phyloP scores from a whole-genome alignment of 2,888 invertebrate species.

The Ennomos quercinarius region DNA sequence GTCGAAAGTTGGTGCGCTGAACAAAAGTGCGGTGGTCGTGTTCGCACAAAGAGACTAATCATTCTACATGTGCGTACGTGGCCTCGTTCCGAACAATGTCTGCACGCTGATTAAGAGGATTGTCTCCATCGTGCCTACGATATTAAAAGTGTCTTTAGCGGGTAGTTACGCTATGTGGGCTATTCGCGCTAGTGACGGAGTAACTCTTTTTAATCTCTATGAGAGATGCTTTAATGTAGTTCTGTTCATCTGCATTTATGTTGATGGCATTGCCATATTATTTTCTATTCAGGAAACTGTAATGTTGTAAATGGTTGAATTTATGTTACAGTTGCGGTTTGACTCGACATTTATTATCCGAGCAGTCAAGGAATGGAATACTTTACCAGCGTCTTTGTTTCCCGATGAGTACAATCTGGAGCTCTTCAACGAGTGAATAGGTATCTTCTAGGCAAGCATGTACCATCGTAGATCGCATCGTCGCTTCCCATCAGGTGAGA shows the following conservation, averaged over 20 bases:
- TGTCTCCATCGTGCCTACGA: constrained; percentile 81
- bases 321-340: no score
- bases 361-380: no score
- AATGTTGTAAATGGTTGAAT: background rate
- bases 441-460: no score
- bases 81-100: constrained; percentile 83
- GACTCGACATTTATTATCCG: no score
- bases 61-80: constrained; percentile 78
- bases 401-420: no score
- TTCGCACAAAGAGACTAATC: constrained; percentile 73
- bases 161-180: constrained; percentile 16
- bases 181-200: constrained; percentile 14
- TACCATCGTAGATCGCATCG: no score
- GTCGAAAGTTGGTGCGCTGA: constrained; percentile 53
- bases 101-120: constrained; percentile 83
- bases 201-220: background rate
- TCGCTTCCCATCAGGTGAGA: no score
- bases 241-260: no score
- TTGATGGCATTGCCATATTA: no score
- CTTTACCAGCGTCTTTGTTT: no score
- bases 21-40: constrained; percentile 70
- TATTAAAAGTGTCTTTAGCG: constrained; percentile 80
- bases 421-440: no score
- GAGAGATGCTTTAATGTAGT: background rate
- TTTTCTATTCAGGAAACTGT: no score